Base-by-base conservation (phyloP, 2,797 vertebrate genomes). In the Lepilemur ruficaudatus region DNA sequence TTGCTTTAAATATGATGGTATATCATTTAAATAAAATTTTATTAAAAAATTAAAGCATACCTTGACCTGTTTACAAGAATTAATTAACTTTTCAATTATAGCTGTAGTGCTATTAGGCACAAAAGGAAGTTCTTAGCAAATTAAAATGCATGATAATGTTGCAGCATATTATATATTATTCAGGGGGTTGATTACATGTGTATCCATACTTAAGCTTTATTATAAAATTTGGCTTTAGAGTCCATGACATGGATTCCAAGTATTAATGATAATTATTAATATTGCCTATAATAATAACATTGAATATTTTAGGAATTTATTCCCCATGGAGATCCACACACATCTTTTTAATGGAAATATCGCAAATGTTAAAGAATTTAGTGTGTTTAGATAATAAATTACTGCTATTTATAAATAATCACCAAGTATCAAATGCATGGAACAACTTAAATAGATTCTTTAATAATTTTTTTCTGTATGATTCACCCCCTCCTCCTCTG, bases 21-120 rank as follows among this genome's bases (percentile, higher is more conserved):
- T 23, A 28, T 89, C 22, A 94, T 80, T 93, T 97, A 79, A 96
- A 72, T 87, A 75, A 69, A 93, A 96, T 86, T 79, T 7, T 61
- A 59, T 72, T 67, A 3, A 83, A 96, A 86, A 30, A 12, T 46
- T 52, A 95, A 89, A 92, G 67, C 2, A 93, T 82, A 93, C 0
- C 0, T 76, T 30, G 1, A 85, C 65, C 59, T 89, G 3, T 70
- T 80, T 89, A 93, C 20, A 91, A 52, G 12, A 65, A 86, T 88
- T 57, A 38, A 82, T 91, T 86, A 43, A 38, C 63, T 94, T 95
- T 86, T 57, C 22, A 83, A n/a, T 41, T 86, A 55, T 35, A 61
- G 7, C 75, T 92, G 3, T 63, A 50, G 59, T 82, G 4, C 22
- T 81, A 35, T 17, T 61, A 72, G 10, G 25, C 63, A 81, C 15